Evolutionary conservation across 1,140 invertebrate species (phyloP), one percentile per base, ranked within the genome.

Genomic region (Meteorus sp.): DNA sequence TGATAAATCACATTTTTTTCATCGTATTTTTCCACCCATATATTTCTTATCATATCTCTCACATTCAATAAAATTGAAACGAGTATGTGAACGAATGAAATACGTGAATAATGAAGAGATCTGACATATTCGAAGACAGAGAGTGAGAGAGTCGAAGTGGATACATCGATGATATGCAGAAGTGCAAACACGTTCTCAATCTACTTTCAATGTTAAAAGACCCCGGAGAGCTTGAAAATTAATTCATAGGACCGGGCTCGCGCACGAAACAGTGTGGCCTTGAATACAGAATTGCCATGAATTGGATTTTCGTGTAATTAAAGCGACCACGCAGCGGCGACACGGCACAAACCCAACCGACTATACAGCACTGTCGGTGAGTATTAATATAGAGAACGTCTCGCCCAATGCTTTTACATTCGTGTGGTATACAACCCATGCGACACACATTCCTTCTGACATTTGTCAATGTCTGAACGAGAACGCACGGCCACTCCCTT

Each of bases 281-380:
- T 61, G 60, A 61, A 61, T 61, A 61, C 50, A 35, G 25, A 61
- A 57, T 61, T 15, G 43, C 8, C 55, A 47, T 19, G 55, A 58
- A 61, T 61, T 61, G 60, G 60, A 57, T 61, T 61, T 54, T 29
- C 39, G 47, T 61, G 55, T 54, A 61, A 57, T 58, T 61, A 61
- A 61, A 35, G 51, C 23, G 39, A 47, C 35, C 47, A 57, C 37
- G 53, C 48, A 52, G 39, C 23, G n/a, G n/a, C n/a, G n/a, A n/a
- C n/a, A n/a, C n/a, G n/a, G n/a, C n/a, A n/a, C n/a, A n/a, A n/a
- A n/a, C n/a, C n/a, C n/a, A n/a, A n/a, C n/a, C n/a, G n/a, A n/a
- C n/a, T n/a, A n/a, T n/a, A n/a, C 41, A 20, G 2, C 43, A 44
- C 11, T 35, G 5, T 20, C 20, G 50, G 37, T 57, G 48, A 11